These are phyloP conservation scores for Tridacna gigas DNA, from an alignment of 2,888 invertebrate genomes.

Conservation along the genomic window DNA sequence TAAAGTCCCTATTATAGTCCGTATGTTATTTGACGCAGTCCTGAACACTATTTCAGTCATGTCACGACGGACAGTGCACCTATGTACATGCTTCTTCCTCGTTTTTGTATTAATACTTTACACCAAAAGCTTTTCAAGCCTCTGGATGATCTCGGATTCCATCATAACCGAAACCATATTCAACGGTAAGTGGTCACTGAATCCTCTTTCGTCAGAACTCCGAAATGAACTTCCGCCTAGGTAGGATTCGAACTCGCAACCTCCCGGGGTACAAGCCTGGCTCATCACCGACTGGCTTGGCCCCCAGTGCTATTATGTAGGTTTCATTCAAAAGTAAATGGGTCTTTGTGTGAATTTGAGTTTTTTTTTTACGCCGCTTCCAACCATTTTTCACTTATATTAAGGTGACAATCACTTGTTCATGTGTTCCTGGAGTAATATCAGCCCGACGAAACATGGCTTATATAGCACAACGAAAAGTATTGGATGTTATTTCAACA, in stretches of 20 bases:
- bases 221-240: not conserved
- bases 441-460: too few species aligned
- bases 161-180: too few species aligned
- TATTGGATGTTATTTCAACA: too few species aligned
- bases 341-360: too few species aligned
- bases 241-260: not conserved
- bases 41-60: not conserved
- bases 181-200: too few species aligned
- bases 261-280: not conserved
- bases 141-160: not conserved
- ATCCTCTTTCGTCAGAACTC: not conserved
- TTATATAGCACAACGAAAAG: too few species aligned
- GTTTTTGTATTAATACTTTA: not conserved
- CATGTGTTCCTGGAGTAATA: too few species aligned
- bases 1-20: too few species aligned
- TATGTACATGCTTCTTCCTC: not conserved
- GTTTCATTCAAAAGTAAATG: too few species aligned
- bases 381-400: too few species aligned
- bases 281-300: not conserved
- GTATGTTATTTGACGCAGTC: not conserved
- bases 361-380: too few species aligned
- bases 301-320: not conserved
- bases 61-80: not conserved
- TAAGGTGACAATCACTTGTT: too few species aligned
- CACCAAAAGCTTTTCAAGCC: not conserved